Evolutionary conservation across 1,140 invertebrate species (phyloP).

Genomic region (Agrilus planipennis): DNA sequence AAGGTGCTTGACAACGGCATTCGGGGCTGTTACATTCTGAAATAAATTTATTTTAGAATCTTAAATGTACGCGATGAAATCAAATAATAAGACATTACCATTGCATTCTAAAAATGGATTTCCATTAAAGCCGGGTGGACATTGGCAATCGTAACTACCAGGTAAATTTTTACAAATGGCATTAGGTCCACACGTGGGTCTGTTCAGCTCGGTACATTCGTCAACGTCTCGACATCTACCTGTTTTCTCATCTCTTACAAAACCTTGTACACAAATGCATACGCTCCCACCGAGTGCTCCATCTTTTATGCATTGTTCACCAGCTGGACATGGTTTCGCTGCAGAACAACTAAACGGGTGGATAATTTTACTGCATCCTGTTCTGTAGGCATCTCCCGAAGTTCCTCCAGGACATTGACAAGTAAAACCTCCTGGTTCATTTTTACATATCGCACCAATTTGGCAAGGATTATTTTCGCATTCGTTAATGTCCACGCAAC

Average conservation of each 20-base stretch:
- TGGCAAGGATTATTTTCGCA: constrained; percentile 68
- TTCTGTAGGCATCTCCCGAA: constrained; percentile 56
- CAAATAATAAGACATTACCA: constrained; percentile 32
- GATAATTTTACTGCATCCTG: constrained; percentile 55
- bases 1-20: constrained; percentile 77
- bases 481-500: constrained; percentile 81
- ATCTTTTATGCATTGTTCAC: constrained; percentile 74
- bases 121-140: constrained; percentile 74
- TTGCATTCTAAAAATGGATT: constrained; percentile 78
- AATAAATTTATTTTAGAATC: constrained; percentile 1
- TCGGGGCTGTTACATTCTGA: constrained; percentile 66
- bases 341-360: constrained; percentile 54
- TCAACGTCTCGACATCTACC: constrained; percentile 76
- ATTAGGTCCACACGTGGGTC: constrained; percentile 70
- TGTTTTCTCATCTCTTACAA: constrained; percentile 54
- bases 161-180: constrained; percentile 86
- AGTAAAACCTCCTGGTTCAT: constrained; percentile 71
- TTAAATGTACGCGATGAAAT: neutral
- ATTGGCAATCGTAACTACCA: constrained; percentile 89
- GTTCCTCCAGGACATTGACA: constrained; percentile 76
- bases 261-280: constrained; percentile 79
- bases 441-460: constrained; percentile 71
- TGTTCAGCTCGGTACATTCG: constrained; percentile 68
- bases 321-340: constrained; percentile 62
- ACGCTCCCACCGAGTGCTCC: constrained; percentile 59